phyloP scores from a whole-genome alignment of 2,797 vertebrate species.

The Distichodus sexfasciatus region DNA sequence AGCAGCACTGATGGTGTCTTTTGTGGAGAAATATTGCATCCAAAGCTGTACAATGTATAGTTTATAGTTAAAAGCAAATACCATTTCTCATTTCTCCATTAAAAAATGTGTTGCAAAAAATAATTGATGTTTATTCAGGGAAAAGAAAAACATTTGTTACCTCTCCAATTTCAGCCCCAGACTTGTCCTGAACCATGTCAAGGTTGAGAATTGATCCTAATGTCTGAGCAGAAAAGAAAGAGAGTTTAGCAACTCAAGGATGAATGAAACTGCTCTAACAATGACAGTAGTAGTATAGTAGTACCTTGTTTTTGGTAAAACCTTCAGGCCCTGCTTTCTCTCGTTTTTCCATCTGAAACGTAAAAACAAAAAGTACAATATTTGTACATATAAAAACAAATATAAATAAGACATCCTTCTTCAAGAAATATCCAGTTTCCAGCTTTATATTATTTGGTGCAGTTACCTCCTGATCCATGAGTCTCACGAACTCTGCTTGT shows the following conservation, averaged over 20 bases:
- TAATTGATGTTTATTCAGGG: no score
- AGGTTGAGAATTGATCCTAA: conserved; percentile 88
- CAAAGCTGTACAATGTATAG: conserved; percentile 77
- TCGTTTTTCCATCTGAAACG: conserved; percentile 69
- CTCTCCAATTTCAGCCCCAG: conserved; percentile 84
- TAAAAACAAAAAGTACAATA: not conserved
- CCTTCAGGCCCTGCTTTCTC: conserved; percentile 64
- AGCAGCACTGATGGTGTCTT: conserved; percentile 88
- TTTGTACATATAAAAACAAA: not conserved
- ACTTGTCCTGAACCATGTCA: conserved; percentile 85
- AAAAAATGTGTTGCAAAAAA: no score
- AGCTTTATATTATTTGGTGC: not conserved
- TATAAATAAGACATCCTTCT: no score
- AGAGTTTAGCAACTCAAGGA: not conserved
- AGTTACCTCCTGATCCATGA: conserved; percentile 85
- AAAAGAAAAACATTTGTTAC: conserved; percentile 57
- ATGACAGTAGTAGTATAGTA: not conserved
- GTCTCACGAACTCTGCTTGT: conserved; percentile 83
- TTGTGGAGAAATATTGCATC: conserved; percentile 87
- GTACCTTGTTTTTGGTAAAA: conserved; percentile 90
- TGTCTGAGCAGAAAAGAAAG: conserved; percentile 66
- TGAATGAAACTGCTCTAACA: not conserved
- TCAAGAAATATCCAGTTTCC: not conserved
- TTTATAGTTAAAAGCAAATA: not conserved
- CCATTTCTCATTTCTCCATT: not conserved